phyloP scores from a whole-genome alignment of 92 coral and sea anemone species.

The Bergia sp. region DNA sequence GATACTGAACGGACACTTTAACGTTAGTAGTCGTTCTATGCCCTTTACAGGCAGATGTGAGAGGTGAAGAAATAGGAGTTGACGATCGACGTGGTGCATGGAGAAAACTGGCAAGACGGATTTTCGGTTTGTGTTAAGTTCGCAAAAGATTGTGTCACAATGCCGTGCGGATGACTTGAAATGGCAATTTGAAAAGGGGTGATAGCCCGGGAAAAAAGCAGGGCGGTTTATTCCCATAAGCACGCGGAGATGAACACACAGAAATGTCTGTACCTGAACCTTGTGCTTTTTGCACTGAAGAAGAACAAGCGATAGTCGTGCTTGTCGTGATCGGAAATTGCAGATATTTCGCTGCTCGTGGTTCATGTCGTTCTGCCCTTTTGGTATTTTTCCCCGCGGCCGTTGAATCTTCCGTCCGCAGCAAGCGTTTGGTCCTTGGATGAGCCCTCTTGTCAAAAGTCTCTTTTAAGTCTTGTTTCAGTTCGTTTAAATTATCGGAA shows the following conservation, averaged over 20 bases:
- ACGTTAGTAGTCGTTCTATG: neutral
- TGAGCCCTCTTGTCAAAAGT: slow-evolving; percentile 44
- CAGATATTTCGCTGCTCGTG: slow-evolving; percentile 33
- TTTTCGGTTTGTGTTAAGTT: slow-evolving; percentile 14
- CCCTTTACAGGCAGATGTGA: slow-evolving; percentile 19
- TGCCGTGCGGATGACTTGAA: slow-evolving; percentile 49
- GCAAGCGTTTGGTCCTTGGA: slow-evolving; percentile 60
- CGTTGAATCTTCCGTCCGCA: slow-evolving; percentile 30
- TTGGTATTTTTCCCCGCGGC: neutral
- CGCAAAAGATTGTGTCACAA: slow-evolving; percentile 40
- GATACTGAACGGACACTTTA: neutral
- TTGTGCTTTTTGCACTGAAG: slow-evolving; percentile 4
- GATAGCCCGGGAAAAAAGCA: slow-evolving; percentile 34
- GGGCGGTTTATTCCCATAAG: slow-evolving; percentile 12
- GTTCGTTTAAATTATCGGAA: slow-evolving; percentile 45
- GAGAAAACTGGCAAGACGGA: slow-evolving; percentile 34
- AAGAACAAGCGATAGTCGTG: slow-evolving; percentile 38
- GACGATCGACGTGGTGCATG: slow-evolving; percentile 42
- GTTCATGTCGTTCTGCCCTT: slow-evolving; percentile 38
- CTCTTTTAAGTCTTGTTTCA: slow-evolving; percentile 54
- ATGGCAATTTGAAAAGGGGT: neutral
- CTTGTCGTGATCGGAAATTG: neutral
- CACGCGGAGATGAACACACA: slow-evolving; percentile 3
- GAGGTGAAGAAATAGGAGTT: slow-evolving; percentile 41
- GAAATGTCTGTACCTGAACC: slow-evolving; percentile 3